Base-by-base conservation (phyloP, 1,140 invertebrate genomes). In the Danaus melanippus region DNA sequence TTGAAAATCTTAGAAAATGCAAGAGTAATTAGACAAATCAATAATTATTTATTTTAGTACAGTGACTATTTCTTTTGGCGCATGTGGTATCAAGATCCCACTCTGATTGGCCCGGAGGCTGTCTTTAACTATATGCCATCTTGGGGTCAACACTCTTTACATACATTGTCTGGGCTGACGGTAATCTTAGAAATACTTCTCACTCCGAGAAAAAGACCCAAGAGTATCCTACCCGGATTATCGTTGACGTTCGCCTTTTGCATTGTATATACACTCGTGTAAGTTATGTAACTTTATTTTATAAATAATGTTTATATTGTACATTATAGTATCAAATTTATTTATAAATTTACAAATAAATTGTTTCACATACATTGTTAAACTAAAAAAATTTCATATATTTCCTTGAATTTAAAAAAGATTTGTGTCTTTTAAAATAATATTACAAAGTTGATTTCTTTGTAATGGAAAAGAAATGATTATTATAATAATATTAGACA, bases 111-210 rank as follows among this genome's bases (percentile, higher is more conserved):
- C 0, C 75, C 75, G 3, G 46, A 56, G 8, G 52, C 42, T 3
- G 54, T 77, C 9, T 75, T 71, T 44, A 48, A 53, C 0, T 74
- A 75, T 46, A 10, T 78, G 10, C 72, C 75, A 0, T 12, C 17
- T 21, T 78, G 69, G 69, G 42, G 62, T 0, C 68, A 78, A 8
- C 73, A 78, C 15, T 74, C 67, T 0, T 48, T 78, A 17, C 75
- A 78, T 42, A 65, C 73, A 0, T 49, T 74, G 41, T 71, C 75
- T 9, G 53, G 62, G n/a, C 47, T 71, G 0, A 47, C 58, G 8
- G 57, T 71, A 10, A 1, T 70, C 5, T 1, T 69, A 21, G 75
- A 78, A 39, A 47, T 75, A 8, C 15, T 74, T 2, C 40, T 73
- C 11, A 64, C 73, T 9, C 72, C 72, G 0, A 41, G 75, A 39